phyloP scores from a whole-genome alignment of 2,797 vertebrate genomes.

The Melanotaenia maccullochi region DNA sequence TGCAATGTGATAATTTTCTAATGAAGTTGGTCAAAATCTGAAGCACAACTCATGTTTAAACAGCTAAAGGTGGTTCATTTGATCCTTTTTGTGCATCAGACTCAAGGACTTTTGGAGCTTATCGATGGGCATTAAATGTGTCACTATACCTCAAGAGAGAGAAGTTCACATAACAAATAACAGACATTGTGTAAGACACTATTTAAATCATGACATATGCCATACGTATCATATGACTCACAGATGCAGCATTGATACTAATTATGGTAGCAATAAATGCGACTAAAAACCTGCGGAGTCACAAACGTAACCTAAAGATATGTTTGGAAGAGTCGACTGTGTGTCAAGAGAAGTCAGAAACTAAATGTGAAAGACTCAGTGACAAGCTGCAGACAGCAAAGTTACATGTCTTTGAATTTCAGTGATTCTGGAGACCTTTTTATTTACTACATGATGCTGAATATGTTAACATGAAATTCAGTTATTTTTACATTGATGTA shows the following conservation, averaged over 20 bases:
- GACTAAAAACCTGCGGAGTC: conserved; percentile 29
- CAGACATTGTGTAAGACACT: conserved; percentile 23
- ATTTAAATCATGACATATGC: conserved; percentile 47
- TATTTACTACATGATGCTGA: conserved; percentile 59
- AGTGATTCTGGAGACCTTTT: conserved; percentile 45
- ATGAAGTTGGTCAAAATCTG: not conserved
- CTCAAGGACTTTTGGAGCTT: not conserved
- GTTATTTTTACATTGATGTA: conserved; percentile 74
- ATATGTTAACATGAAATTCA: conserved; percentile 54
- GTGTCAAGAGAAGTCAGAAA: conserved; percentile 13
- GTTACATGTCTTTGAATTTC: conserved; percentile 60
- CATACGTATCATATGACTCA: conserved; percentile 53
- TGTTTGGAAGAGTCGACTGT: conserved; percentile 22
- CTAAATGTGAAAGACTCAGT: conserved; percentile 42
- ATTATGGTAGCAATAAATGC: conserved; percentile 42
- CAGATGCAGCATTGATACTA: conserved; percentile 53
- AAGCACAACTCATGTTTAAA: conserved; percentile 6
- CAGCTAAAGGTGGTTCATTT: not conserved
- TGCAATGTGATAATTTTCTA: not conserved
- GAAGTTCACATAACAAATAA: conserved; percentile 20
- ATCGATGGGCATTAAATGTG: conserved; percentile 55
- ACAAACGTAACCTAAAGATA: conserved; percentile 39
- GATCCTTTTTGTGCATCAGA: conserved; percentile 32
- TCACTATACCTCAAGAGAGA: conserved; percentile 38
- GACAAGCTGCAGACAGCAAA: conserved; percentile 27